These are phyloP conservation scores for Orchesella flavescens DNA, from an alignment of 2,888 invertebrate species.

Conservation along the genomic window DNA sequence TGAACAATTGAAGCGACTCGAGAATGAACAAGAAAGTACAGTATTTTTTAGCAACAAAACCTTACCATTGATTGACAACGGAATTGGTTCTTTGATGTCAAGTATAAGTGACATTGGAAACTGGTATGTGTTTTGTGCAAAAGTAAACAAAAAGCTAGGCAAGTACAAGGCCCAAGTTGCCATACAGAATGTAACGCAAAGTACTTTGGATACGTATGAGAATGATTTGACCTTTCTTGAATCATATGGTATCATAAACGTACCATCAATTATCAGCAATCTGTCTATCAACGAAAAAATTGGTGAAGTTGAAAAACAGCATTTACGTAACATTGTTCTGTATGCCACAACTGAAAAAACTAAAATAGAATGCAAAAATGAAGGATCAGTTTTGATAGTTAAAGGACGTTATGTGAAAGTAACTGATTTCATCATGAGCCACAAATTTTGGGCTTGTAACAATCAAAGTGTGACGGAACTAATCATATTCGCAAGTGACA, in stretches of 20 bases:
- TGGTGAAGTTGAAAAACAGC: background rate
- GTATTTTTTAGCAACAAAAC: too few species aligned
- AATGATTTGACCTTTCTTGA: background rate
- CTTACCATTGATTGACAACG: too few species aligned
- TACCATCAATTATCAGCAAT: background rate
- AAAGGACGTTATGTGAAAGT: background rate
- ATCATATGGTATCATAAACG: background rate
- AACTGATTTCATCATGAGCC: background rate
- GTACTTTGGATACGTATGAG: too few species aligned
- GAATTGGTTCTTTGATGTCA: too few species aligned
- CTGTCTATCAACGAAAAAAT: background rate
- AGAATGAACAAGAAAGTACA: too few species aligned
- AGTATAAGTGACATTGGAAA: too few species aligned
- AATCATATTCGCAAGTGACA: background rate
- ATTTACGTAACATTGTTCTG: background rate
- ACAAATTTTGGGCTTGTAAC: background rate
- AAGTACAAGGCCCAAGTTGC: too few species aligned
- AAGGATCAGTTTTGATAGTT: background rate
- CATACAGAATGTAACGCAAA: too few species aligned
- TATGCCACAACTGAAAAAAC: background rate
- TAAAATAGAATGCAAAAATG: background rate
- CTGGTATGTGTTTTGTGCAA: too few species aligned
- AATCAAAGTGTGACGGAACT: background rate
- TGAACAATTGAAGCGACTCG: too few species aligned
- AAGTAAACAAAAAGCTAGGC: too few species aligned